Percentiles rank a stretch among this genome's conserved stretches.
Evolutionary conservation across 1,140 invertebrate genomes (phyloP).

Genomic region (Nasonia longicornis): DNA sequence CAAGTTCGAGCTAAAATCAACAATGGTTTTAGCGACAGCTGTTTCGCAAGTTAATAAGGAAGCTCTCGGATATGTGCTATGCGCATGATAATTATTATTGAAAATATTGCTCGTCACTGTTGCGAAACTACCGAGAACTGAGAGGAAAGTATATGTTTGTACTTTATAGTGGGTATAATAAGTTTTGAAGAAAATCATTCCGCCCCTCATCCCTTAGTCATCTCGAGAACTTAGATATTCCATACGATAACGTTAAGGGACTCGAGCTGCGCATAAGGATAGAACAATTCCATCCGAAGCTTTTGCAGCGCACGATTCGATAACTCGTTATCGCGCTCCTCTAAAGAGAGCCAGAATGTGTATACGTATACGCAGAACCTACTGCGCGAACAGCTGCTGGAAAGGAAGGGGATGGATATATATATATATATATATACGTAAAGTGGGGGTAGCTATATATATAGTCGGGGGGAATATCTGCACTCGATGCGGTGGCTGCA

Average conservation of each 20-base stretch:
- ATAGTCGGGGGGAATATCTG: background rate
- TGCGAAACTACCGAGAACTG: background rate
- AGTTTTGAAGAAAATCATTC: too few relatives aligned
- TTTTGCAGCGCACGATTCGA: background rate
- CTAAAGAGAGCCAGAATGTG: background rate
- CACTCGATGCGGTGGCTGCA: background rate
- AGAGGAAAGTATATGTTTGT: too few relatives aligned
- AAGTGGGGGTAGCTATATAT: background rate
- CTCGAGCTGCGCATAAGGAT: background rate
- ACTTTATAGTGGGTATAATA: too few relatives aligned
- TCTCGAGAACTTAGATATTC: background rate
- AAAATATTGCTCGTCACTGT: too few relatives aligned
- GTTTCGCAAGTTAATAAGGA: background rate
- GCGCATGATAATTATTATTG: background rate
- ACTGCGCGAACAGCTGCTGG: background rate
- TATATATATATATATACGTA: background rate
- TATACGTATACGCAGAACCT: background rate
- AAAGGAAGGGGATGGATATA: background rate
- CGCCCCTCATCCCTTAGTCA: too few relatives aligned
- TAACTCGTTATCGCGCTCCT: constrained; percentile 15
- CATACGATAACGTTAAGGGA: background rate
- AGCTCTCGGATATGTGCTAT: background rate
- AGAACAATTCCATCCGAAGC: background rate
- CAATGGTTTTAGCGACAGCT: too few relatives aligned
- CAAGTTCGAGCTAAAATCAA: too few relatives aligned